Evolutionary conservation across 2,113 vertebrate species (phyloP).

Genomic region (Dipodomys stephensi): DNA sequence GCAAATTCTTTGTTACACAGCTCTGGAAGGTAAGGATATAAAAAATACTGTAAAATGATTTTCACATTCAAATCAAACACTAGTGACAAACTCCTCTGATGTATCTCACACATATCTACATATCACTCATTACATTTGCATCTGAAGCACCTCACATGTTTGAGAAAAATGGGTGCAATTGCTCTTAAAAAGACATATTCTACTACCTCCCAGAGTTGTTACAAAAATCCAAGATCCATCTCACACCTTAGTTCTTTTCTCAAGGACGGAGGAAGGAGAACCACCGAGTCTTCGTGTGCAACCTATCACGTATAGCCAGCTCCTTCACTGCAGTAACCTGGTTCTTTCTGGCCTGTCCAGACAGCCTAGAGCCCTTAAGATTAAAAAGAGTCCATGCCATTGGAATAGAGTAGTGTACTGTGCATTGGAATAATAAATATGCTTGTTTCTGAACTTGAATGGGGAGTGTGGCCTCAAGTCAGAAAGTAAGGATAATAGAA

Average conservation of each 20-base stretch:
- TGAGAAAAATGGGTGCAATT: neutral
- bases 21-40: neutral
- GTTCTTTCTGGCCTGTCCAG: neutral
- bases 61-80: constrained; percentile 43
- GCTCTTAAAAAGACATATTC: neutral
- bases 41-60: constrained; percentile 1
- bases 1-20: neutral
- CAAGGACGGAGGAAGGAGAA: neutral
- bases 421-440: neutral
- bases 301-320: neutral
- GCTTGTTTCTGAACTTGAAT: constrained; percentile 9
- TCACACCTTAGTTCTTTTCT: constrained; percentile 6
- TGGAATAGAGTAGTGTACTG: neutral
- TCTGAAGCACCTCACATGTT: neutral
- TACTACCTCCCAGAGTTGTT: neutral
- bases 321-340: neutral
- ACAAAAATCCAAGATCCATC: neutral
- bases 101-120: neutral
- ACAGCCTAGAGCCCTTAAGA: neutral
- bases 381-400: neutral
- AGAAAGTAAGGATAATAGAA: neutral
- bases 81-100: neutral
- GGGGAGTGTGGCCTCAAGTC: neutral
- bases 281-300: neutral
- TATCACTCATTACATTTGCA: neutral